Conservation (phyloP, 2,888 invertebrate genomes). For the Morpho achilles region DNA sequence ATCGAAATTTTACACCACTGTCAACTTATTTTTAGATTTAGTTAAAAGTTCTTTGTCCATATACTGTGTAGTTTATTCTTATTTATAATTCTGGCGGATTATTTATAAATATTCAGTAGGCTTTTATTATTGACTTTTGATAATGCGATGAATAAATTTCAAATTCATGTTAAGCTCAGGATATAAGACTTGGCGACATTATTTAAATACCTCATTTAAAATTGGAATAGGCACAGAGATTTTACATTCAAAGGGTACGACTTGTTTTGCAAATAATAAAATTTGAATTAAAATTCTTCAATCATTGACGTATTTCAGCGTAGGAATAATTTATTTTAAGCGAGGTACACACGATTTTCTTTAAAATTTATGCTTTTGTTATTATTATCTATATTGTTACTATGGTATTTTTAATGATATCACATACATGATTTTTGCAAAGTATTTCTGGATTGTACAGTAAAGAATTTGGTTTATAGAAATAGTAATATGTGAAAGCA, state of each 20-base stretch:
- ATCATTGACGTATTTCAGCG: slow-evolving; percentile 39
- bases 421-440: too few relatives aligned
- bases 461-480: too few relatives aligned
- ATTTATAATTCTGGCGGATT: too few relatives aligned
- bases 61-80: too few relatives aligned
- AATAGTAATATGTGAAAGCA: too few relatives aligned
- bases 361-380: neutral
- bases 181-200: slow-evolving; percentile 21
- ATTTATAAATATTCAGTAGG: too few relatives aligned
- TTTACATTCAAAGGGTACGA: slow-evolving; percentile 38
- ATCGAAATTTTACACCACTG: too few relatives aligned
- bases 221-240: slow-evolving; percentile 35
- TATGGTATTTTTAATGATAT: too few relatives aligned
- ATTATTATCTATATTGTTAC: neutral
- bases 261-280: slow-evolving; percentile 43
- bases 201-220: slow-evolving; percentile 34
- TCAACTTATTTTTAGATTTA: too few relatives aligned
- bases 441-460: too few relatives aligned
- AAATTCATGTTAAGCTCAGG: slow-evolving; percentile 10
- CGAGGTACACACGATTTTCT: slow-evolving; percentile 1
- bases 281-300: slow-evolving; percentile 37
- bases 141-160: slow-evolving; percentile 7
- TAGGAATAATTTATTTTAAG: slow-evolving; percentile 21
- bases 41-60: too few relatives aligned
- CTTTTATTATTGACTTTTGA: too few relatives aligned